These are phyloP conservation scores for Brachionus asplanchnoidis DNA, from an alignment of 1,140 invertebrate genomes.

Conservation along the genomic window DNA sequence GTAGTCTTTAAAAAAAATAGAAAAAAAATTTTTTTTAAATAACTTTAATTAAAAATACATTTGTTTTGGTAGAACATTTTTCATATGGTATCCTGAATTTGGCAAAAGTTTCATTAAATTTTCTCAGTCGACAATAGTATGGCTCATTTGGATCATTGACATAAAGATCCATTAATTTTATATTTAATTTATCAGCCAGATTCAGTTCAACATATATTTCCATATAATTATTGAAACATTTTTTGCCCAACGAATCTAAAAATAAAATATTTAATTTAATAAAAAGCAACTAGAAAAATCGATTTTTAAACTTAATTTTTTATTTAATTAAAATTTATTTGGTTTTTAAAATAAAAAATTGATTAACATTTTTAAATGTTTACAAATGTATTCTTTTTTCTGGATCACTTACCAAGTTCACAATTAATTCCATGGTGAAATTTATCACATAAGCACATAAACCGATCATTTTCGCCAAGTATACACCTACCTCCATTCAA, in stretches of 20 bases:
- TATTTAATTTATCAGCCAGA: neutral
- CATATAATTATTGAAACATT: conserved; percentile 31
- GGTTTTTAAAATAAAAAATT: neutral
- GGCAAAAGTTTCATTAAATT: neutral
- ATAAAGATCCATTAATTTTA: neutral
- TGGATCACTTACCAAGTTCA: neutral
- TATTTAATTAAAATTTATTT: neutral
- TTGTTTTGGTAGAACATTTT: neutral
- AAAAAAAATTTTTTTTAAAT: neutral
- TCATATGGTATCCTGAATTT: conserved; percentile 23
- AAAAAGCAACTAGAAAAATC: too few species aligned
- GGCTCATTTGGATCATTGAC: neutral
- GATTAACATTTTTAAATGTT: too few species aligned
- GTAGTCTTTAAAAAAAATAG: neutral
- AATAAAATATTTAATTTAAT: neutral
- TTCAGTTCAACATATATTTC: neutral
- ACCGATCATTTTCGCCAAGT: neutral
- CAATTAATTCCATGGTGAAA: conserved; percentile 19
- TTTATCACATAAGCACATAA: conserved; percentile 8
- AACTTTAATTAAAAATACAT: neutral
- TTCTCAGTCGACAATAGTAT: neutral
- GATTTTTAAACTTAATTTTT: too few species aligned
- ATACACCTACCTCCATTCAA: conserved; percentile 5
- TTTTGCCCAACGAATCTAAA: neutral
- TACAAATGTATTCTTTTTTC: too few species aligned